phyloP scores from a whole-genome alignment of 2,113 vertebrate species.

The Oreochromis aureus region DNA sequence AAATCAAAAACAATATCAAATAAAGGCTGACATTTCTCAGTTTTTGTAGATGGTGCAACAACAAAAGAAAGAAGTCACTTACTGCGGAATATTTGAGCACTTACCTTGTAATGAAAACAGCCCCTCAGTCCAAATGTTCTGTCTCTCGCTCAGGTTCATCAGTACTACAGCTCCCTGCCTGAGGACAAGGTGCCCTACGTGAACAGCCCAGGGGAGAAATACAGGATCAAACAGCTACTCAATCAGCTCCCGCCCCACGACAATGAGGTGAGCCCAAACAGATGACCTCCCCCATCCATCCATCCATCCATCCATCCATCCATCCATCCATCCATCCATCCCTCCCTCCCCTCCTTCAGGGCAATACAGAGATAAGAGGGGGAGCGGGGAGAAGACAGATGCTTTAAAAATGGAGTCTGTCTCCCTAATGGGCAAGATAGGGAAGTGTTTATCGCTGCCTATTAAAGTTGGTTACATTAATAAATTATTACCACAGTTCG shows the following conservation, averaged over 20 bases:
- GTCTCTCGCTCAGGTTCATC: constrained; percentile 82
- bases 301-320: background rate
- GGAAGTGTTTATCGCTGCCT: background rate
- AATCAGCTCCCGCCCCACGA: constrained; percentile 97
- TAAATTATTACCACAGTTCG: background rate
- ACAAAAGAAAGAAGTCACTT: background rate
- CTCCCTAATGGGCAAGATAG: background rate
- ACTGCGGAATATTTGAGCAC: background rate
- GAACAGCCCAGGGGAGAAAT: constrained; percentile 96
- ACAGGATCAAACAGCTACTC: constrained; percentile 94
- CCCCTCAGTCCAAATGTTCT: background rate
- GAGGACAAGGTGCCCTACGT: constrained; percentile 98
- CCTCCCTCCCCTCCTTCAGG: background rate
- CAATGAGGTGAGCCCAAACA: constrained; percentile 85
- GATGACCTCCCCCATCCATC: background rate
- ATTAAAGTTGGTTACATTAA: background rate
- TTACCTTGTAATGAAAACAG: background rate
- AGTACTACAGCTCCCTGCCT: constrained; percentile 96
- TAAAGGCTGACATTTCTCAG: background rate
- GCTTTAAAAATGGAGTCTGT: background rate
- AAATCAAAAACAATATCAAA: background rate
- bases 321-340: background rate
- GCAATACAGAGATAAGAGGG: constrained; percentile 33
- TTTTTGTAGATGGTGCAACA: background rate
- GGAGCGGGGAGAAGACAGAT: background rate